A percentile compares a stretch with the other conserved stretches of the same genome.
phyloP scores from a whole-genome alignment of 1,140 invertebrate species.

The Thaumetopoea pityocampa region DNA sequence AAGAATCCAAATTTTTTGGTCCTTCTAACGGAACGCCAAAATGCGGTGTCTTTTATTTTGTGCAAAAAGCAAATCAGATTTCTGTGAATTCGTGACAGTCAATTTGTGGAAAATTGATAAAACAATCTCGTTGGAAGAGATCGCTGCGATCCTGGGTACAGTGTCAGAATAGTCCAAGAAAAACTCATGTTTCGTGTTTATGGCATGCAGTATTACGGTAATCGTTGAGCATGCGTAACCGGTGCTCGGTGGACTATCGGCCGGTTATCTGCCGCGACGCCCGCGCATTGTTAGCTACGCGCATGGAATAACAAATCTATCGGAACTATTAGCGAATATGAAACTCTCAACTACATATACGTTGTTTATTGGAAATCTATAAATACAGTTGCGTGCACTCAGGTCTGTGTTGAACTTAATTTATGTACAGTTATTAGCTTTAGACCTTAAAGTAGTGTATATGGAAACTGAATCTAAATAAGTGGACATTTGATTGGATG shows the following conservation, averaged over 20 bases:
- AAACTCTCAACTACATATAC: conserved; percentile 44
- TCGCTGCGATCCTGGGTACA: conserved; percentile 9
- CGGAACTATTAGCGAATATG: conserved; percentile 58
- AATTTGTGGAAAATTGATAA: conserved; percentile 59
- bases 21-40: no score
- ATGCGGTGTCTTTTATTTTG: no score
- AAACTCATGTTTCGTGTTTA: conserved; percentile 52
- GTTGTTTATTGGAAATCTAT: conserved; percentile 34
- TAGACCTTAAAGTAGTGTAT: conserved; percentile 26
- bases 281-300: conserved; percentile 64
- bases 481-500: conserved; percentile 16
- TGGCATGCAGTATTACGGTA: conserved; percentile 56
- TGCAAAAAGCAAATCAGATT: conserved; percentile 46
- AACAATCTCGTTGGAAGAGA: conserved; percentile 43
- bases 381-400: conserved; percentile 14
- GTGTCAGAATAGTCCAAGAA: conserved; percentile 38
- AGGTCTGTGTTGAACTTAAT: conserved; percentile 16
- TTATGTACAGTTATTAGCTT: conserved; percentile 26
- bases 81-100: conserved; percentile 53
- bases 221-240: conserved; percentile 55
- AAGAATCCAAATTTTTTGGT: no score
- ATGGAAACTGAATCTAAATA: conserved; percentile 22
- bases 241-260: conserved; percentile 39
- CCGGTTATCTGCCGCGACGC: conserved; percentile 41
- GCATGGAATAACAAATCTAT: conserved; percentile 65